These are phyloP conservation scores for Mythimna loreyi DNA, from an alignment of 2,888 invertebrate species.

Conservation along the genomic window DNA sequence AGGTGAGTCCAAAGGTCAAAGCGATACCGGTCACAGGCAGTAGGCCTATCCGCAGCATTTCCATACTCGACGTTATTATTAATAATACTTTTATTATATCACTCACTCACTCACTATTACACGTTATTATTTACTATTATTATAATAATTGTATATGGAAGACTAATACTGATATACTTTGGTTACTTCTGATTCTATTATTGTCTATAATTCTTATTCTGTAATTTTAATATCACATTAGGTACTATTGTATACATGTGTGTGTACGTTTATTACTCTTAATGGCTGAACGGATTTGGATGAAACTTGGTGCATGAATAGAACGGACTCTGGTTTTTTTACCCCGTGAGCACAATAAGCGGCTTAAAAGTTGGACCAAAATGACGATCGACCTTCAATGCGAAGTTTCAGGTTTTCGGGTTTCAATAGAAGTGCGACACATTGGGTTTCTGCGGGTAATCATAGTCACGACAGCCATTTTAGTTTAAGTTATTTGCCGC, in stretches of 20 bases:
- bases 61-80: slow-evolving; percentile 73
- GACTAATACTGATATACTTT: slow-evolving; percentile 56
- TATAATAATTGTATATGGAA: slow-evolving; percentile 50
- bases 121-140: slow-evolving; percentile 24
- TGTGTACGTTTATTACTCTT: neutral
- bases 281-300: neutral
- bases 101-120: slow-evolving; percentile 36
- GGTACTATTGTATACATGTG: neutral
- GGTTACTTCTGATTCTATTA: slow-evolving; percentile 19
- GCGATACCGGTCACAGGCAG: slow-evolving; percentile 73
- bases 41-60: slow-evolving; percentile 78
- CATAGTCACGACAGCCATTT: too few relatives aligned
- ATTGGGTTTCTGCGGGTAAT: too few relatives aligned
- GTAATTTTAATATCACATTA: neutral
- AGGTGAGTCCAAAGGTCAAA: slow-evolving; percentile 82
- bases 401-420: too few relatives aligned
- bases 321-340: too few relatives aligned
- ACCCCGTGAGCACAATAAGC: too few relatives aligned
- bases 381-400: too few relatives aligned
- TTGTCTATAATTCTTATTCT: slow-evolving; percentile 39
- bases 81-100: slow-evolving; percentile 16
- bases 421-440: too few relatives aligned
- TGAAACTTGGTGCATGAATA: too few relatives aligned
- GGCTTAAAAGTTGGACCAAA: too few relatives aligned
- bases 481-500: too few relatives aligned